These are phyloP conservation scores for Esox niger DNA, from an alignment of 2,113 vertebrate genomes.

Conservation along the genomic window DNA sequence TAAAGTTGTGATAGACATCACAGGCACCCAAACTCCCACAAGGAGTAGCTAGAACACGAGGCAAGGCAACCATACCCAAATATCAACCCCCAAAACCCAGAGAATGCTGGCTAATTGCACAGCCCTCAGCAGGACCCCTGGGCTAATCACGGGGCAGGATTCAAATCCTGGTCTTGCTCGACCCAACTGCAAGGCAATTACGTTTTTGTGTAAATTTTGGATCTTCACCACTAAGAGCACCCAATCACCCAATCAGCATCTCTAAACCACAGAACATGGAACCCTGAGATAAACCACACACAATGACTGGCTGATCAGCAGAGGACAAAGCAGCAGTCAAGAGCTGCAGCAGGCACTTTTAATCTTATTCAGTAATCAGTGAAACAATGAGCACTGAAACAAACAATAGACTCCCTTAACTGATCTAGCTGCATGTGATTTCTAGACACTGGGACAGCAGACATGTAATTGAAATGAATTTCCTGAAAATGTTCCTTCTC, in stretches of 20 bases:
- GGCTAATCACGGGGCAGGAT: no score
- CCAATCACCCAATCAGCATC: neutral
- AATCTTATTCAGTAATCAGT: neutral
- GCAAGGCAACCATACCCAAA: no score
- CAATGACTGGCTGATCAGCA: neutral
- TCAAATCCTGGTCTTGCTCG: no score
- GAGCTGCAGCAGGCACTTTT: neutral
- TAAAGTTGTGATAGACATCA: no score
- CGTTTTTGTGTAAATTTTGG: no score
- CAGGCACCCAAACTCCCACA: no score
- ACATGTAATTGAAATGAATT: neutral
- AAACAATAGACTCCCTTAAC: neutral
- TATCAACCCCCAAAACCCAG: no score
- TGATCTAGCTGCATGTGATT: slow-evolving; percentile 2
- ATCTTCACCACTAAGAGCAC: neutral
- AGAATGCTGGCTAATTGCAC: no score
- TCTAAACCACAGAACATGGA: slow-evolving; percentile 1
- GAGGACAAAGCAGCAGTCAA: neutral
- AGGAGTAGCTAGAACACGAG: no score
- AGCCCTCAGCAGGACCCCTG: no score
- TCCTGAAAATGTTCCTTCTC: neutral
- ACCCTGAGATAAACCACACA: slow-evolving; percentile 11
- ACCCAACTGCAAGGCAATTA: no score
- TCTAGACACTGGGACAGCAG: neutral
- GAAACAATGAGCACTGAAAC: neutral